These are phyloP conservation scores for Halichoerus grypus DNA, from an alignment of 2,113 vertebrate genomes.

Conservation along the genomic window DNA sequence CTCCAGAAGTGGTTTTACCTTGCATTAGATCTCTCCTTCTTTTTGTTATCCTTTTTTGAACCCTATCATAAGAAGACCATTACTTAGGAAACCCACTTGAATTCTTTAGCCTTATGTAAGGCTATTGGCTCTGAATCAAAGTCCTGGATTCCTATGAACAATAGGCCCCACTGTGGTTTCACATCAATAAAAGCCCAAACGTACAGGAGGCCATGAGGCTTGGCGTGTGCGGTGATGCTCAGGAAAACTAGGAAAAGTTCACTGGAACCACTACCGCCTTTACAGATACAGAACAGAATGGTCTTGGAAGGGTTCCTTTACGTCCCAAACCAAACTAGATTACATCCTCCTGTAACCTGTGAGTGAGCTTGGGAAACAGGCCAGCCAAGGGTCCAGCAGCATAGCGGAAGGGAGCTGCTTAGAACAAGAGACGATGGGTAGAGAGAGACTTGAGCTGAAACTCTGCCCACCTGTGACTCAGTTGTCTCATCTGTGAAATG, in stretches of 20 bases:
- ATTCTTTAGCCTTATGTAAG: not conserved
- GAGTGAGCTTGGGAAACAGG: not conserved
- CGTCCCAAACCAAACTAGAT: not conserved
- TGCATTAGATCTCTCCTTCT: not conserved
- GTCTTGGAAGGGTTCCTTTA: not conserved
- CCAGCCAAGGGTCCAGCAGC: not conserved
- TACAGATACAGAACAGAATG: not conserved
- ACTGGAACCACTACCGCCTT: not conserved
- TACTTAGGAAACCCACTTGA: not conserved
- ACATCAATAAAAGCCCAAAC: not conserved
- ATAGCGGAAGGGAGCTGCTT: accelerated
- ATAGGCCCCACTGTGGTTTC: not conserved
- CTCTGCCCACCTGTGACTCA: not conserved
- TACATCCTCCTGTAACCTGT: not conserved
- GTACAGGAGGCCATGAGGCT: not conserved
- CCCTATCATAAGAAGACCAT: not conserved
- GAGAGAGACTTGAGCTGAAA: not conserved
- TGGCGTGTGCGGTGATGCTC: not conserved
- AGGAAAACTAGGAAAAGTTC: not conserved
- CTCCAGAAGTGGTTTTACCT: not conserved
- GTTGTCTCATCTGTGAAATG: not conserved
- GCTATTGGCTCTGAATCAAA: not conserved
- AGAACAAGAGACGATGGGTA: not conserved
- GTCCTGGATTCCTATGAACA: not conserved
- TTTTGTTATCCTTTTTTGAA: not conserved